Percentiles rank a stretch among this genome's conserved stretches.
Conservation (phyloP, 1,140 invertebrate genomes). For the Anadara kagoshimensis region DNA sequence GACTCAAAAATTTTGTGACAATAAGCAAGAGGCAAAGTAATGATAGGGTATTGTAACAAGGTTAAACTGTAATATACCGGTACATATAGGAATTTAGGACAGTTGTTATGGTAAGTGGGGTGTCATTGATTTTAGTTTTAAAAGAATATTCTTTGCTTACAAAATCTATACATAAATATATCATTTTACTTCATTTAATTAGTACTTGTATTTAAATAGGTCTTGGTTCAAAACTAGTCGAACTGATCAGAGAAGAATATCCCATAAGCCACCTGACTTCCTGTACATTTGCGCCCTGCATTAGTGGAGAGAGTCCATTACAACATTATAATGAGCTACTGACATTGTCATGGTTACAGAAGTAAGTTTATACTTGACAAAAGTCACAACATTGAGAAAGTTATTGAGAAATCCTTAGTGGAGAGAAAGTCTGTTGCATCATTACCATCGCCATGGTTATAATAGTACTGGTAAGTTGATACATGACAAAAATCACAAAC, state of each 20-base stretch:
- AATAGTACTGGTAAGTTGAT: neutral
- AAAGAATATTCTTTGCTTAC: neutral
- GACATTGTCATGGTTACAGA: constrained; percentile 62
- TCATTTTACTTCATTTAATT: neutral
- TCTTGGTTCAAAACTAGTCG: constrained; percentile 64
- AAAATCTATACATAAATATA: neutral
- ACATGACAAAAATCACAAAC: too few species aligned
- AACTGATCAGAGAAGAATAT: constrained; percentile 65
- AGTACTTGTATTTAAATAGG: constrained; percentile 45
- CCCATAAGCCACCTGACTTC: constrained; percentile 65
- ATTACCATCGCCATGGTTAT: too few species aligned
- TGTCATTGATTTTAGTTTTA: neutral
- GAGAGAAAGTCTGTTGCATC: too few species aligned
- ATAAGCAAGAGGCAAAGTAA: too few species aligned
- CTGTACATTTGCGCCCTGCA: constrained; percentile 66
- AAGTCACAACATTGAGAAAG: neutral
- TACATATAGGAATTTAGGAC: too few species aligned
- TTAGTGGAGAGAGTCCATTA: constrained; percentile 69
- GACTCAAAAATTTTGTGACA: too few species aligned
- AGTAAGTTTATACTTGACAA: constrained; percentile 40
- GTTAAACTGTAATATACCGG: too few species aligned
- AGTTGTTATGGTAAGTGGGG: neutral
- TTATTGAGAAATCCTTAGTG: neutral
- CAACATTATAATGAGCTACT: constrained; percentile 71
- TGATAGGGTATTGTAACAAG: too few species aligned